Conservation (phyloP, 2,797 vertebrate species). For the Sandelia bainsii region DNA sequence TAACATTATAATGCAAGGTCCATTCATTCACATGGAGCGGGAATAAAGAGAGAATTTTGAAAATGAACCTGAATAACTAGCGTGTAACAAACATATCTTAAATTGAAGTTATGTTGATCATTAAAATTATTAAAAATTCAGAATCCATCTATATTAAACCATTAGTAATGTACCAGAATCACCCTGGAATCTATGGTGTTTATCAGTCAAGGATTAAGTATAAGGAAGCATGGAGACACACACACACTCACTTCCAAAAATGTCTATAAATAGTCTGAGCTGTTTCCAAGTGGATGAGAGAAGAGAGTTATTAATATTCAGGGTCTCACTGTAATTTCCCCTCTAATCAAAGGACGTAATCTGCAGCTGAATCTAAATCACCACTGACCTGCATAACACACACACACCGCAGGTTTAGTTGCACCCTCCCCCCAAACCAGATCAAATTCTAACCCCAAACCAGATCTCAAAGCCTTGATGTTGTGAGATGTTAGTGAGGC, state of each 20-base stretch:
- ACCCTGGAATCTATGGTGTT: background rate
- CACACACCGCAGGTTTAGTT: conserved; percentile 5
- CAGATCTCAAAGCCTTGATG: too few relatives aligned
- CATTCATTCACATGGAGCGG: too few relatives aligned
- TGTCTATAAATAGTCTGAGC: conserved; percentile 36
- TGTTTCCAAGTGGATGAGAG: conserved; percentile 35
- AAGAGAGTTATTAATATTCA: conserved; percentile 58
- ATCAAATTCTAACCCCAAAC: too few relatives aligned
- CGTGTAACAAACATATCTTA: too few relatives aligned
- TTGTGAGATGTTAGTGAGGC: too few relatives aligned
- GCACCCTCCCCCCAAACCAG: too few relatives aligned
- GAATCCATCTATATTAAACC: background rate
- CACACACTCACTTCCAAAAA: background rate
- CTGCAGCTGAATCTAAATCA: conserved; percentile 49
- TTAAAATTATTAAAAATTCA: background rate
- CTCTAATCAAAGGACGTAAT: conserved; percentile 47
- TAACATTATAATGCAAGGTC: too few relatives aligned
- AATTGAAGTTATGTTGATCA: too few relatives aligned
- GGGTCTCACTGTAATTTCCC: conserved; percentile 43
- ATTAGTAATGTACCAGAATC: background rate
- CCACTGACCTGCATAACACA: conserved; percentile 9
- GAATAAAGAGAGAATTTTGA: too few relatives aligned
- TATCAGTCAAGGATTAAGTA: conserved; percentile 12
- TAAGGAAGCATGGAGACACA: background rate
- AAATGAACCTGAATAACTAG: too few relatives aligned